A percentile compares a stretch with the other conserved stretches of the same genome.
Conservation (phyloP, 2,888 invertebrate genomes). For the Callimorpha dominula region DNA sequence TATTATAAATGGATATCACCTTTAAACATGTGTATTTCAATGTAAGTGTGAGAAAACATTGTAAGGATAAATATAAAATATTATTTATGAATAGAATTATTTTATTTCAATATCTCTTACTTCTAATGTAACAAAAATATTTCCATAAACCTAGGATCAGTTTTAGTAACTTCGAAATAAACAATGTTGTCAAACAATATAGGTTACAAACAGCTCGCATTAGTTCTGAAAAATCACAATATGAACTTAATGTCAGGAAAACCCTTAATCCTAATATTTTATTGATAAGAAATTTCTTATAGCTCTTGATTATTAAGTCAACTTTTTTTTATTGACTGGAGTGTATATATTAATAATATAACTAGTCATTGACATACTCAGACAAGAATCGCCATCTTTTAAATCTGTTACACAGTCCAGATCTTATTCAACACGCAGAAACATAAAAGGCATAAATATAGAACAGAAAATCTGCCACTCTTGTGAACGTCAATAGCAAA, state of each 20-base stretch:
- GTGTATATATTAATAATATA: not conserved
- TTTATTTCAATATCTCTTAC: constrained; percentile 46
- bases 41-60: constrained; percentile 29
- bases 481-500: not conserved
- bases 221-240: constrained; percentile 8
- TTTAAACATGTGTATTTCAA: constrained; percentile 27
- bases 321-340: not conserved
- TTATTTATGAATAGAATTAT: constrained; percentile 44
- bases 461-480: not conserved
- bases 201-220: constrained; percentile 26
- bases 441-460: not conserved
- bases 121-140: constrained; percentile 50
- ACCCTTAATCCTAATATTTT: constrained; percentile 28
- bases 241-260: constrained; percentile 24
- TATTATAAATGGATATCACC: constrained; percentile 33
- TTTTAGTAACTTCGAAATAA: constrained; percentile 37
- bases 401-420: not conserved
- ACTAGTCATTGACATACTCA: not conserved
- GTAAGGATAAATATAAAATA: constrained; percentile 42
- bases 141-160: constrained; percentile 27
- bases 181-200: constrained; percentile 36
- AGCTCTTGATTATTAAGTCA: not conserved
- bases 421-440: not conserved
- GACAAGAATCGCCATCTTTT: not conserved
- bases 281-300: constrained; percentile 23